A percentile compares a stretch with the other conserved stretches of the same genome.
Evolutionary conservation across 2,888 invertebrate genomes (phyloP).

Genomic region (Mimumesa dahlbomi): DNA sequence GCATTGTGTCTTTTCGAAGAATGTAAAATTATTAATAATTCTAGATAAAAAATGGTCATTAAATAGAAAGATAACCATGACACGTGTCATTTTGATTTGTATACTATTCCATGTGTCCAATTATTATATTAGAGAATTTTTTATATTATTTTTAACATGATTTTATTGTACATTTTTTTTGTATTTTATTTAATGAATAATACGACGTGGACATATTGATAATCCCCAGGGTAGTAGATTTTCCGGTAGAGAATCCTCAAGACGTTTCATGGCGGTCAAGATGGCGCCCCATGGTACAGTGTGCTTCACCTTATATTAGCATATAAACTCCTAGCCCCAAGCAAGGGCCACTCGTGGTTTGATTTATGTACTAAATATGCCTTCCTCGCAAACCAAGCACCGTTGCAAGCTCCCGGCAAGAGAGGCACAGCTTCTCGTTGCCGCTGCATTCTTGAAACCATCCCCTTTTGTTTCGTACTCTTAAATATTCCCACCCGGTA

Average conservation of each 20-base stretch:
- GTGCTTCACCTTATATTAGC: conserved; percentile 77
- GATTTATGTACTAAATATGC: conserved; percentile 80
- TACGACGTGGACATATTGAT: conserved; percentile 11
- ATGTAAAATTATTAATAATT: too few relatives aligned
- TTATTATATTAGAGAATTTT: too few relatives aligned
- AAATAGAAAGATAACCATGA: too few relatives aligned
- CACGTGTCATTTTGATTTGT: too few relatives aligned
- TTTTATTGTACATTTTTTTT: not conserved
- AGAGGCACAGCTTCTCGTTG: conserved; percentile 56
- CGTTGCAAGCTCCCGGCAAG: conserved; percentile 44
- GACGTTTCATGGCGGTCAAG: conserved; percentile 74
- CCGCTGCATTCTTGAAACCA: conserved; percentile 18
- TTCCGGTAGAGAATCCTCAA: conserved; percentile 49
- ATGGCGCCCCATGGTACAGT: conserved; percentile 70
- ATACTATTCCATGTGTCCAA: too few relatives aligned
- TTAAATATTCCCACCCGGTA: not conserved
- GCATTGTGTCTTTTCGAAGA: not conserved
- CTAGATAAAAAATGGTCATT: too few relatives aligned
- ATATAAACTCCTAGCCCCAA: conserved; percentile 77
- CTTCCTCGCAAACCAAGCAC: conserved; percentile 66
- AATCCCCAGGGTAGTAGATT: conserved; percentile 26
- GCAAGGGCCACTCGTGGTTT: conserved; percentile 73
- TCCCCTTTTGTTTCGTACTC: conserved; percentile 30
- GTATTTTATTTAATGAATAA: not conserved
- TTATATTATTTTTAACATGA: too few relatives aligned